Base-by-base conservation (phyloP, 2,113 vertebrate species). In the Caranx ignobilis region DNA sequence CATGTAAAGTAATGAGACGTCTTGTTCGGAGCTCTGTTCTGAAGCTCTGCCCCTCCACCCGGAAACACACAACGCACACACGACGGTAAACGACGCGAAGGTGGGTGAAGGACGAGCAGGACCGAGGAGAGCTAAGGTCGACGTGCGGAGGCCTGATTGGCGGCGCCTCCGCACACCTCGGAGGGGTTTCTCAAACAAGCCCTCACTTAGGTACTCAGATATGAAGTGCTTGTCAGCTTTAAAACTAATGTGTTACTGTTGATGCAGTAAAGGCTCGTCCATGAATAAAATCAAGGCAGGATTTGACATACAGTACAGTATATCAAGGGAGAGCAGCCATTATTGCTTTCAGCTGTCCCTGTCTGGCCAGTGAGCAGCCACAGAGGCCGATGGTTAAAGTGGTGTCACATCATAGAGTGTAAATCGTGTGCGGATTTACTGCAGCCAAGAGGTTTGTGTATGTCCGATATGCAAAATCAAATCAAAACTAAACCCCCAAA, bases 221-320 rank as follows among this genome's bases (percentile, higher is more conserved):
- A 57, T 76, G 52, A 90, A 80, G 77, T 78, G 65, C 45, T 74
- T 82, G 21, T 54, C 19, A 64, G 48, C 35, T 50, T 45, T 32
- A 10, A 70, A 56, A 37, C 45, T 11, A 54, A 59, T 55, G 32
- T 71, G 10, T 60, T 64, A 61, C 60, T 84, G 26, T 81, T 50
- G 37, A 21, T 18, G 52, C 54, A 59, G 56, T 77, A 71, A 84
- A 89, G 61, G 62, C 75, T 81, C 57, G 37, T 34, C n/a, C 50
- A 65, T 5, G 0, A 45, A 55, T 47, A 72, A 84, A 79, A 64
- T 52, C 55, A 76, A 87, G 87, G 86, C 84, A 83, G 85, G 80
- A 84, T 78, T 19, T 71, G 85, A 92, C 83, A 39, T 63, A 83
- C 77, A 81, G 71, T 79, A 81, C 84, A 82, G 79, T 69, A 68